phyloP scores from a whole-genome alignment of 2,797 vertebrate species.

The Pteronotus mesoamericanus region DNA sequence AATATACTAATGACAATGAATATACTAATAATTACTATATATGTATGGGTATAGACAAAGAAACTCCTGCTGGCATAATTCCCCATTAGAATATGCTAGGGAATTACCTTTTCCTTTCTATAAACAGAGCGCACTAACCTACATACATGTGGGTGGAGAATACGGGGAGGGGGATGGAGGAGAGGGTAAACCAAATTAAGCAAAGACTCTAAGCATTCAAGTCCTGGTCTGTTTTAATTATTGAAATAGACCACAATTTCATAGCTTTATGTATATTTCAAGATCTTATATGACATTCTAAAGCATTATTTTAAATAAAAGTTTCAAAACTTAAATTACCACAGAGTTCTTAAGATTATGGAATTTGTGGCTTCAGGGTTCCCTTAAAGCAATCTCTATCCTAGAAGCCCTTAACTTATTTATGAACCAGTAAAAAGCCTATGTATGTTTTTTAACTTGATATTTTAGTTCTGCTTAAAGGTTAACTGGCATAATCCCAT shows the following conservation, averaged over 20 bases:
- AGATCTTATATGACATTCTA: background rate
- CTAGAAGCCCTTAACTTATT: background rate
- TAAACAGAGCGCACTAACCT: background rate
- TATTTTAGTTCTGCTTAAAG: slow-evolving; percentile 6
- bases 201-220: background rate
- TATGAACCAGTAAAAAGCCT: background rate
- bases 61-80: background rate
- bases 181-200: background rate
- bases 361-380: background rate
- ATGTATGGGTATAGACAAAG: background rate
- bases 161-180: background rate
- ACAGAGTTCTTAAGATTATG: background rate
- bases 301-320: background rate
- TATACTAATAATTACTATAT: background rate
- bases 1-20: too few species aligned
- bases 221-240: background rate
- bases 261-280: background rate
- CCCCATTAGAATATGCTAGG: background rate
- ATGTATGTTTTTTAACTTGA: background rate
- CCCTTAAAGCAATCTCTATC: background rate
- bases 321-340: background rate
- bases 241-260: background rate
- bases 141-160: background rate
- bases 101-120: background rate
- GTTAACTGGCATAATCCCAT: background rate